Percentiles rank a stretch among this genome's conserved stretches.
These are phyloP conservation scores for Amphiduros pacificus DNA, from an alignment of 2,888 invertebrate species.

Conservation along the genomic window DNA sequence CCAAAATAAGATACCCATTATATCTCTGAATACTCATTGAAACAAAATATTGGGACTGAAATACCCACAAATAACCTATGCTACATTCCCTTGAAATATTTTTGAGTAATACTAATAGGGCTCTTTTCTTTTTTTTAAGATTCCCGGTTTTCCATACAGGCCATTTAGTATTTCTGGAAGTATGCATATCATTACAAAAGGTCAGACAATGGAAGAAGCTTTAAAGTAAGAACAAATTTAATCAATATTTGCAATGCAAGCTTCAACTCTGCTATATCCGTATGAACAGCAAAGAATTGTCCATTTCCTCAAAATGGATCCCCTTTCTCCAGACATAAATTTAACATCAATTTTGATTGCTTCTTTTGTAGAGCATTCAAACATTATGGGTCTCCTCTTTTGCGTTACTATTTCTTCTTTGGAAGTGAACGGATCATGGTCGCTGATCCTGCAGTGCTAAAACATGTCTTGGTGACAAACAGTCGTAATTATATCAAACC, in stretches of 20 bases:
- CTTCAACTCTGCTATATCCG: neutral
- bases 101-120: too few species aligned
- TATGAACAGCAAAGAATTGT: too few species aligned
- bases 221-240: neutral
- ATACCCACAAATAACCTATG: too few species aligned
- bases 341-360: too few species aligned
- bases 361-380: too few species aligned
- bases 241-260: neutral
- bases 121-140: neutral
- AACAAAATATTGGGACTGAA: too few species aligned
- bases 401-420: constrained; percentile 43
- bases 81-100: too few species aligned
- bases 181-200: neutral
- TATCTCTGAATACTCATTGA: too few species aligned
- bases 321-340: too few species aligned
- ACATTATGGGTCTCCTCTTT: too few species aligned
- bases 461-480: constrained; percentile 44
- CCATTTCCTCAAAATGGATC: too few species aligned
- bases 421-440: constrained; percentile 40
- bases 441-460: constrained; percentile 43
- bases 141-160: neutral
- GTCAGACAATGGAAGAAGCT: neutral
- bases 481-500: constrained; percentile 41
- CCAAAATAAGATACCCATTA: too few species aligned
- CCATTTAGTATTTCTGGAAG: neutral